A percentile compares a stretch with the other conserved stretches of the same genome.
phyloP scores from a whole-genome alignment of 2,888 invertebrate species.

The Trachelus tabidus region DNA sequence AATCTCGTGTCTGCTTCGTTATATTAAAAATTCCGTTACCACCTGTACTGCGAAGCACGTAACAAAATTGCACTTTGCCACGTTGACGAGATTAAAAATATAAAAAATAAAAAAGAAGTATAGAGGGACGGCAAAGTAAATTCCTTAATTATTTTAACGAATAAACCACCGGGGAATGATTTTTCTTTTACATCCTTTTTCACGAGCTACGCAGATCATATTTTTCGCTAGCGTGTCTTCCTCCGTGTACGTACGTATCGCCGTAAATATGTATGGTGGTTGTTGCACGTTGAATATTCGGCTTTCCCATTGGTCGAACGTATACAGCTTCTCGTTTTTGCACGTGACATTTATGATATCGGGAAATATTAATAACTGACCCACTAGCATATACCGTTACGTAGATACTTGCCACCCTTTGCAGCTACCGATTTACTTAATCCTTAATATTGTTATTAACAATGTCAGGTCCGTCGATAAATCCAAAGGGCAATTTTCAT shows the following conservation, averaged over 20 bases:
- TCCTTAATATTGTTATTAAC: neutral
- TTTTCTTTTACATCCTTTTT: neutral
- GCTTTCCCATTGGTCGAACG: neutral
- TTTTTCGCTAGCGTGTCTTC: neutral
- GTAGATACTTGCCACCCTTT: neutral
- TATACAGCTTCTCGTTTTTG: neutral
- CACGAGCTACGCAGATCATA: neutral
- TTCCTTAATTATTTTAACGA: neutral
- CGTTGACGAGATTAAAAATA: neutral
- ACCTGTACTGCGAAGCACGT: neutral
- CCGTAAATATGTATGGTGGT: neutral
- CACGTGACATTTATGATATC: neutral
- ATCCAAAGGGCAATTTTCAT: neutral
- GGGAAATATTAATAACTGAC: neutral
- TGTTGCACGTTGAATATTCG: neutral
- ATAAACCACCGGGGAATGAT: neutral
- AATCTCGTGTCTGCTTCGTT: neutral
- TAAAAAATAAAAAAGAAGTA: neutral
- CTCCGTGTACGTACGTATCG: neutral
- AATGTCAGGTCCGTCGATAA: neutral
- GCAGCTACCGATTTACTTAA: neutral
- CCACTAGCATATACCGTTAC: neutral
- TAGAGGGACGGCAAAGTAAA: neutral
- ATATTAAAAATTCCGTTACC: neutral
- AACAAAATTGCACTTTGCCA: neutral